Evolutionary conservation across 2,113 vertebrate genomes (phyloP).

Genomic region (Poecile atricapillus): DNA sequence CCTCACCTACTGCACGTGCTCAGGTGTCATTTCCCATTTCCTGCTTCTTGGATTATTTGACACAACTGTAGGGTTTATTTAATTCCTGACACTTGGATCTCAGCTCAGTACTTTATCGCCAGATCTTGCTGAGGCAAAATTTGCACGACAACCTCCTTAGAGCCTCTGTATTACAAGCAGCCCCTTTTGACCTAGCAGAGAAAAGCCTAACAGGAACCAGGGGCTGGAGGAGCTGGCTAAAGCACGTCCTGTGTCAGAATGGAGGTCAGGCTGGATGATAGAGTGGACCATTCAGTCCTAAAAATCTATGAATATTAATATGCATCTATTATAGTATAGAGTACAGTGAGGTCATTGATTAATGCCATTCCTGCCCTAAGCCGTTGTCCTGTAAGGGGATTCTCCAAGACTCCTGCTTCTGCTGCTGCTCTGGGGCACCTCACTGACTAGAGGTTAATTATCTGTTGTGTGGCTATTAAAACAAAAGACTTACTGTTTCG

Average conservation of each 20-base stretch:
- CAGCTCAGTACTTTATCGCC: background rate
- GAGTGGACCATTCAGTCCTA: slow-evolving; percentile 25
- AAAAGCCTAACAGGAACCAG: background rate
- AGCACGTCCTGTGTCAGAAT: background rate
- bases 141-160: background rate
- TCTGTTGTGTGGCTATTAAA: slow-evolving; percentile 39
- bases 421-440: background rate
- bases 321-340: slow-evolving; percentile 28
- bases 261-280: slow-evolving; percentile 43
- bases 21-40: background rate
- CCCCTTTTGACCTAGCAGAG: background rate
- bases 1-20: background rate
- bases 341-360: slow-evolving; percentile 38
- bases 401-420: background rate
- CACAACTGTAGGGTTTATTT: background rate
- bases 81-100: background rate
- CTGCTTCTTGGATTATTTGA: background rate
- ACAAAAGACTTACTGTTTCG: slow-evolving; percentile 7
- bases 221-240: background rate
- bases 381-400: background rate
- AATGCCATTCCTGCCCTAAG: slow-evolving; percentile 36
- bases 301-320: slow-evolving; percentile 59
- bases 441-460: slow-evolving; percentile 28
- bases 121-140: background rate
- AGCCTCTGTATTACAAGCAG: background rate